Evolutionary conservation across 37 sponge, comb jelly and placozoan genomes (phyloP), one percentile per base, ranked within the genome.

Genomic region (Ephydatia muelleri): DNA sequence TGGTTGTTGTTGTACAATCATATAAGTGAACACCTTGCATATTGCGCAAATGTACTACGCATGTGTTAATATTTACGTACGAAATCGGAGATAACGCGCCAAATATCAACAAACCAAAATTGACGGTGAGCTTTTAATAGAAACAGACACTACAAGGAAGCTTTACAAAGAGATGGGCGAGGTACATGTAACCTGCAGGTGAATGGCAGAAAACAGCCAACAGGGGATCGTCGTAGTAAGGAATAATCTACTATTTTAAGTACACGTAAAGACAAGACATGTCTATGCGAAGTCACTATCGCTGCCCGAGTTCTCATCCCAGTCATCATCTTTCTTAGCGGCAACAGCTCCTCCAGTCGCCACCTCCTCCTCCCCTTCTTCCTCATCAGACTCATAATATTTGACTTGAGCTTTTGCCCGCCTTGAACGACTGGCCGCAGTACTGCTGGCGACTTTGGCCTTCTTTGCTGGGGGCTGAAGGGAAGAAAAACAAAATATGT

Each of bases 351-450:
- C 78, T 47, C 78, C 40, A 3, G 30, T 8, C 5, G 25, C 27
- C 5, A 28, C 78, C 9, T 71, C 72, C 30, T 71, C 72, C 16
- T 71, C 72, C 30, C 40, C 78, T 47, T 78, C 78, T 14, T 78
- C 78, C 29, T 78, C 78, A 48, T 78, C 78, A 14, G 36, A 39
- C 23, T 39, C 78, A 14, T 49, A 31, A 26, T 78, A 78, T 25
- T 78, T 78, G 30, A 78, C 78, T 78, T 25, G 49, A 49, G 36
- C 40, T 31, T 49, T 78, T 1, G 36, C 40, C 28, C 78, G 40
- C 25, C 40, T 78, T 57, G 31, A 48, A 28, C 72, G 72, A 71
- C 32, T 14, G 5, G 33, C 72, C 72, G 29, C 30, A 9, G 57
- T 57, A 57, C 57, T 57, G 57, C 57, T 57, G 57, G 57, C 57